A percentile compares a stretch with the other conserved stretches of the same genome.
These are phyloP conservation scores for Epirrhoe tristata DNA, from an alignment of 2,888 invertebrate species.

Conservation along the genomic window DNA sequence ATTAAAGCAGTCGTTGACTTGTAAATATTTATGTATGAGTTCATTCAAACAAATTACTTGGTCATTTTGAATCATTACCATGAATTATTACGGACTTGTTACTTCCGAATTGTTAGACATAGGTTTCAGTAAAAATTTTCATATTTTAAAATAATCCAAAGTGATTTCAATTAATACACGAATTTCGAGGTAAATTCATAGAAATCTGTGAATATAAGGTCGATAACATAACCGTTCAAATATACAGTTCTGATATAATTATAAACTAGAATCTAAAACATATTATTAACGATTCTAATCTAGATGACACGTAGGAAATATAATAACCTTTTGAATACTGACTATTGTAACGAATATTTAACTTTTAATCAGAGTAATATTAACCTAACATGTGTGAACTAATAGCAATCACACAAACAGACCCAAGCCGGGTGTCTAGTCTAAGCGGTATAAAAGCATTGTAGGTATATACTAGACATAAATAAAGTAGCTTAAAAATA, in stretches of 20 bases:
- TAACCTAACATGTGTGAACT: neutral
- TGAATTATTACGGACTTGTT: conserved; percentile 40
- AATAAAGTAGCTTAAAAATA: too few relatives aligned
- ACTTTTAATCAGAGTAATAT: conserved; percentile 18
- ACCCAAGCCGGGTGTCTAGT: too few relatives aligned
- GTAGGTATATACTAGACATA: too few relatives aligned
- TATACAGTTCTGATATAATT: neutral
- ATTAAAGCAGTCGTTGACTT: conserved; percentile 35
- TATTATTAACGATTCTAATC: conserved; percentile 2
- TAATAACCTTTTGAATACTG: conserved; percentile 5
- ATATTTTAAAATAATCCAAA: conserved; percentile 44
- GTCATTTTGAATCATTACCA: conserved; percentile 32
- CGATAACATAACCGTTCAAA: too few relatives aligned
- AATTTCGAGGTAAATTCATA: too few relatives aligned
- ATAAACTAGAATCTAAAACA: neutral
- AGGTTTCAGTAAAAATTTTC: too few relatives aligned
- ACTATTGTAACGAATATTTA: conserved; percentile 19
- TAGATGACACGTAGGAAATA: conserved; percentile 10
- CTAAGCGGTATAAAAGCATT: too few relatives aligned
- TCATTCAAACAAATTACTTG: conserved; percentile 34
- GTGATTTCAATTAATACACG: too few relatives aligned
- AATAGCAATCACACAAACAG: too few relatives aligned
- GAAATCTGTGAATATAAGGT: too few relatives aligned
- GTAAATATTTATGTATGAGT: conserved; percentile 39
- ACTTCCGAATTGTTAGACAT: conserved; percentile 61